Evolutionary conservation across 2,888 invertebrate species (phyloP).

Genomic region (Drosophila multiciliata): DNA sequence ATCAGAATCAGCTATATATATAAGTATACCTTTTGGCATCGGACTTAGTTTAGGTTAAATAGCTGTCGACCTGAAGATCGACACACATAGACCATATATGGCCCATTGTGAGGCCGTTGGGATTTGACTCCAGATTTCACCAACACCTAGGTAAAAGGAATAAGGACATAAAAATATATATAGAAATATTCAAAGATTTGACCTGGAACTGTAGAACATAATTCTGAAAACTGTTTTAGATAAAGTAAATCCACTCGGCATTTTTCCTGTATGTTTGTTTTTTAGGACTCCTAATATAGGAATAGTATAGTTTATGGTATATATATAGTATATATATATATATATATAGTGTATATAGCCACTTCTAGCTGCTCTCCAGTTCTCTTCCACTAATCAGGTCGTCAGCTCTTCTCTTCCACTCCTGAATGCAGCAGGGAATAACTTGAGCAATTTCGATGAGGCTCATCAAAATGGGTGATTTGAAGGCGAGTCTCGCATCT

Average conservation of each 20-base stretch:
- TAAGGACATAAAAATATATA: too few species aligned
- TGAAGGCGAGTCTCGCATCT: neutral
- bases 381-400: neutral
- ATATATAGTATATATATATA: neutral
- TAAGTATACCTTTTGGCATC: neutral
- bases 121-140: too few species aligned
- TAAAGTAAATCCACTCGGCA: neutral
- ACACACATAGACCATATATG: too few species aligned
- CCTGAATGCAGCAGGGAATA: neutral
- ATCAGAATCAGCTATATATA: too few species aligned
- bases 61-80: too few species aligned
- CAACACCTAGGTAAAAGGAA: too few species aligned
- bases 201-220: neutral
- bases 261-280: neutral
- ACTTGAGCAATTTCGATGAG: neutral
- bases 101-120: too few species aligned
- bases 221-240: neutral
- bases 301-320: too few species aligned
- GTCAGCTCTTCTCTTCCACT: neutral
- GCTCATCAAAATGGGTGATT: slow-evolving; percentile 19
- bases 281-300: neutral
- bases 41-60: too few species aligned
- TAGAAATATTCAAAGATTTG: too few species aligned
- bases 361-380: neutral
- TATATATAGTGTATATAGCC: neutral